A percentile compares a stretch with the other conserved stretches of the same genome.
Evolutionary conservation across 1,140 invertebrate species (phyloP).

Genomic region (Aphis gossypii): DNA sequence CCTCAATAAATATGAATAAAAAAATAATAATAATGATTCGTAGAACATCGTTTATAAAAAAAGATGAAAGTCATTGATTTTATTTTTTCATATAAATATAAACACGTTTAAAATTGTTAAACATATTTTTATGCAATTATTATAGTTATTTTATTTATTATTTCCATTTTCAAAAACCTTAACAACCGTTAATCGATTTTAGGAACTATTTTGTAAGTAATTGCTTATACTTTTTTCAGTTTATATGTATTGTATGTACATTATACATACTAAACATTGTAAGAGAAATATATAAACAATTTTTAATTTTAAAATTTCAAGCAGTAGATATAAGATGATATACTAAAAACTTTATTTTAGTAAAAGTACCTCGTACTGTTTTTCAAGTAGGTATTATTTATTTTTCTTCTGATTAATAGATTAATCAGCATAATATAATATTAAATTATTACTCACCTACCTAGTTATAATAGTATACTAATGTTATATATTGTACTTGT

Average conservation of each 20-base stretch:
- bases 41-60: not conserved
- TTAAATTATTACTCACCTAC: not conserved
- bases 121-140: no score
- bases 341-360: not conserved
- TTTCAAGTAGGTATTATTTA: not conserved
- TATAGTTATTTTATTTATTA: not conserved
- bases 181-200: not conserved
- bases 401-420: not conserved
- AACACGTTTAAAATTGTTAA: not conserved
- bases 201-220: not conserved
- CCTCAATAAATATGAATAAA: not conserved
- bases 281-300: not conserved
- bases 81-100: not conserved
- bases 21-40: no score
- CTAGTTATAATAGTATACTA: not conserved
- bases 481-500: no score
- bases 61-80: not conserved
- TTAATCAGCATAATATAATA: not conserved
- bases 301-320: not conserved
- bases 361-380: not conserved
- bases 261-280: not conserved
- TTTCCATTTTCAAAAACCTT: not conserved
- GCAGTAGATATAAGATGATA: not conserved
- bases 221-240: no score
- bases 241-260: not conserved